A percentile compares a stretch with the other conserved stretches of the same genome.
Evolutionary conservation across 2,888 invertebrate species (phyloP).

Genomic region (Drosophila hamatofila): DNA sequence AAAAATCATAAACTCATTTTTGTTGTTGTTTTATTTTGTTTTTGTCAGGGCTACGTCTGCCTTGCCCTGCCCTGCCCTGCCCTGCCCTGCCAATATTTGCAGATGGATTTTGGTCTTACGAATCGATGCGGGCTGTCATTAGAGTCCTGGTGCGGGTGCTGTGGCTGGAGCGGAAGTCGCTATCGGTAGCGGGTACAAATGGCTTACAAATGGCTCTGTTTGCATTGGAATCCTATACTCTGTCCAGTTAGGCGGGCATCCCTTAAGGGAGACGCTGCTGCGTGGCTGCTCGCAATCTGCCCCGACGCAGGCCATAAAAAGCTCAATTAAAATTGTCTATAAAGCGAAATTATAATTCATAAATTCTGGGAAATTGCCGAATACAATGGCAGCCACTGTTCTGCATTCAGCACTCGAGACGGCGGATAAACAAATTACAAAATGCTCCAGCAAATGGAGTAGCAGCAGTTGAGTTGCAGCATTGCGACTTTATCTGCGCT

Average conservation of each 20-base stretch:
- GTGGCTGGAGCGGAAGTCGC: conserved; percentile 55
- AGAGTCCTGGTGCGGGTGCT: conserved; percentile 53
- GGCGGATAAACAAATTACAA: conserved; percentile 70
- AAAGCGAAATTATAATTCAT: conserved; percentile 83
- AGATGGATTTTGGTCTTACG: conserved; percentile 63
- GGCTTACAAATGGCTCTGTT: conserved; percentile 74
- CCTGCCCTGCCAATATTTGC: conserved; percentile 63
- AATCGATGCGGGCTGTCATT: conserved; percentile 25
- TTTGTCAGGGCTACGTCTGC: conserved; percentile 43
- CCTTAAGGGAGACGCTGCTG: neutral
- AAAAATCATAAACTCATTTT: conserved; percentile 74
- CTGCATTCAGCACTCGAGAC: conserved; percentile 36
- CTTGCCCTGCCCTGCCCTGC: conserved; percentile 23
- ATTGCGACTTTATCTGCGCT: conserved; percentile 31
- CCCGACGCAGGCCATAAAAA: conserved; percentile 75
- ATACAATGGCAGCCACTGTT: conserved; percentile 83
- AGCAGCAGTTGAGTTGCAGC: conserved; percentile 28
- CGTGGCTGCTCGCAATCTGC: neutral
- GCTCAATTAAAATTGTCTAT: conserved; percentile 85
- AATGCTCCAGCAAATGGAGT: conserved; percentile 39
- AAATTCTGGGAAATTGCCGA: conserved; percentile 85
- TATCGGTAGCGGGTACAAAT: conserved; percentile 65
- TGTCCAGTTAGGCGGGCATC: conserved; percentile 25
- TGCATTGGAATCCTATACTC: conserved; percentile 67
- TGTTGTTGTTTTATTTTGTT: conserved; percentile 16